These are phyloP conservation scores for Trochalopteron elliotii DNA, from an alignment of 2,113 vertebrate genomes.

Conservation along the genomic window DNA sequence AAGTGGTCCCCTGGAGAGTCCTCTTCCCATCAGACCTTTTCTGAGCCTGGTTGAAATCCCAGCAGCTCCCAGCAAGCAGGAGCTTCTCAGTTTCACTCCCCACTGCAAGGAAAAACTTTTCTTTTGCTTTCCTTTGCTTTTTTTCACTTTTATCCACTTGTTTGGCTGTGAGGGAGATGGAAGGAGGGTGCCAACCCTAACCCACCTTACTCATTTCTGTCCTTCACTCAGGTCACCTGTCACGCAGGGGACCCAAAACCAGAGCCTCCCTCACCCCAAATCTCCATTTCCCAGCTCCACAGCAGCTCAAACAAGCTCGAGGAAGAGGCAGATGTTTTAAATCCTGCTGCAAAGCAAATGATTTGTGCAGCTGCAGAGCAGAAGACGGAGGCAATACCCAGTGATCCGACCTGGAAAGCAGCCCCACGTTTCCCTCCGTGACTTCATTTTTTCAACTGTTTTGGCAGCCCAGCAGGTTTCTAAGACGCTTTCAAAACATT, in stretches of 20 bases:
- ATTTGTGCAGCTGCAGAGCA: neutral
- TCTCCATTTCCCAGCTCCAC: neutral
- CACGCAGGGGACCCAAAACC: neutral
- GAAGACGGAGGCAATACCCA: rapidly evolving
- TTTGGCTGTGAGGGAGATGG: rapidly evolving
- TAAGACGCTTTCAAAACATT: conserved; percentile 45
- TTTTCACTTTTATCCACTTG: neutral
- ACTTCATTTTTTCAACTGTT: neutral
- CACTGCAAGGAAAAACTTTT: neutral
- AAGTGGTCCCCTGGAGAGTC: neutral
- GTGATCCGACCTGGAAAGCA: neutral
- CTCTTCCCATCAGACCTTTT: neutral
- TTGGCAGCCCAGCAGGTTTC: conserved; percentile 24
- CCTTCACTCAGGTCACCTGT: neutral
- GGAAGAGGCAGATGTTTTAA: neutral
- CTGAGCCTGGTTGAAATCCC: neutral
- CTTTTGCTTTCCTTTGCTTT: neutral
- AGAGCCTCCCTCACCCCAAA: neutral
- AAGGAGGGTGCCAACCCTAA: neutral
- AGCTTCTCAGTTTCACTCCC: neutral
- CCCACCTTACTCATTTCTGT: neutral
- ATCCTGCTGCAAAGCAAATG: neutral
- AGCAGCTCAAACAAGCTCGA: neutral
- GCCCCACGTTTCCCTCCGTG: neutral
- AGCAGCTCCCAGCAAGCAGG: neutral